Evolutionary conservation across 2,797 vertebrate genomes (phyloP).

Genomic region (Phrynocephalus forsythii): DNA sequence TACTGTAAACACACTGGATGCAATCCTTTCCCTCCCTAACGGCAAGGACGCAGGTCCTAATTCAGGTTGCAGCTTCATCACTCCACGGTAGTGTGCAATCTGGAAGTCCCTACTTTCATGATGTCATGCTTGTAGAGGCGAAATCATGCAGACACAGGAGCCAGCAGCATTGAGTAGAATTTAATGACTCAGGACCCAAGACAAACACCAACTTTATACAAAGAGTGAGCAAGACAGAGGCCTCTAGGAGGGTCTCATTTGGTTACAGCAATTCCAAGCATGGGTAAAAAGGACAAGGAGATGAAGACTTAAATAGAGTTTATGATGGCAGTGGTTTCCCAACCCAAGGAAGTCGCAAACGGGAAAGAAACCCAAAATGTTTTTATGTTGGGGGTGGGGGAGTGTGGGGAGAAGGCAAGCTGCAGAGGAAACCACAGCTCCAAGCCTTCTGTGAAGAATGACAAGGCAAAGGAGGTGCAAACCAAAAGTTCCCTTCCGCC

Average conservation of each 20-base stretch:
- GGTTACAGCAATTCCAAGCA: conserved; percentile 40
- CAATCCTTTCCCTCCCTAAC: neutral
- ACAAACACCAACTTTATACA: conserved; percentile 58
- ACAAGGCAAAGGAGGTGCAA: conserved; percentile 1
- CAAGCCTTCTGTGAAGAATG: neutral
- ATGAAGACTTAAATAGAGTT: conserved; percentile 22
- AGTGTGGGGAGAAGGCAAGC: neutral
- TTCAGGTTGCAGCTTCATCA: neutral
- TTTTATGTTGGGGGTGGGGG: neutral
- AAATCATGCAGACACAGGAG: conserved; percentile 24
- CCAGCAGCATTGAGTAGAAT: conserved; percentile 41
- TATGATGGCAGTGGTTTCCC: conserved; percentile 23
- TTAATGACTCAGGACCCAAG: conserved; percentile 48
- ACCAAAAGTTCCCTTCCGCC: neutral
- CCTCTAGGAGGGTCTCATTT: conserved; percentile 32
- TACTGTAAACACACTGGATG: neutral
- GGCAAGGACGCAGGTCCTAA: neutral
- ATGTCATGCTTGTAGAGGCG: conserved; percentile 17
- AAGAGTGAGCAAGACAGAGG: conserved; percentile 38
- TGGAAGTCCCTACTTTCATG: neutral
- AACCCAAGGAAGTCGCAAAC: conserved; percentile 1
- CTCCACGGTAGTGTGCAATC: neutral
- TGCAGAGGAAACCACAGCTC: neutral
- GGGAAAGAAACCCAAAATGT: neutral
- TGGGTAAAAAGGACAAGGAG: conserved; percentile 1